Evolutionary conservation across 2,797 vertebrate species (phyloP).

Genomic region (Steatocranus sp.): DNA sequence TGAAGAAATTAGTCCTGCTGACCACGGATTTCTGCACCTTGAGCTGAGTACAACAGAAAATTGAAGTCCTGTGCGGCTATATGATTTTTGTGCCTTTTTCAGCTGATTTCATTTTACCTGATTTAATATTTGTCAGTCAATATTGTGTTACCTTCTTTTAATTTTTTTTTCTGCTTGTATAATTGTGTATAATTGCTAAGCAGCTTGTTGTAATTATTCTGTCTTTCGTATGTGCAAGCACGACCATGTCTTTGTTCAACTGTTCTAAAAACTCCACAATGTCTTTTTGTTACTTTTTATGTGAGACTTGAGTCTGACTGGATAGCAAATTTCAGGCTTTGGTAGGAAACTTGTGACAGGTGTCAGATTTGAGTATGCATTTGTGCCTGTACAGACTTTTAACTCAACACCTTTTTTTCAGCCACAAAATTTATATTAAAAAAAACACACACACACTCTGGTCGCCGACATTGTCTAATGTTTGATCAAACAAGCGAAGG

Average conservation of each 20-base stretch:
- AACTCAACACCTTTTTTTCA: not conserved
- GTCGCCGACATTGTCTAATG: not conserved
- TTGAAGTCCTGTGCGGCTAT: not conserved
- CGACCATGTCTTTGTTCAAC: constrained; percentile 7
- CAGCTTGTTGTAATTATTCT: not conserved
- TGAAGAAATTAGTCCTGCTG: not conserved
- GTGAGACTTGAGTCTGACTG: not conserved
- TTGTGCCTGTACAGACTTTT: not conserved
- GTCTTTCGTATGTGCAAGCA: not conserved
- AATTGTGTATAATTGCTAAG: not conserved
- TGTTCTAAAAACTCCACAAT: not conserved
- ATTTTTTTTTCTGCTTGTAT: not conserved
- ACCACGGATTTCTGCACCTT: not conserved
- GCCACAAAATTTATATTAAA: not conserved
- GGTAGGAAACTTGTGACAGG: not conserved
- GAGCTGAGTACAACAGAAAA: not conserved
- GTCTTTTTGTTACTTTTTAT: not conserved
- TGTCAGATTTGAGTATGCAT: not conserved
- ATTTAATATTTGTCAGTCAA: not conserved
- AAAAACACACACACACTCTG: not conserved
- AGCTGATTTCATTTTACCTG: not conserved
- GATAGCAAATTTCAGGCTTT: not conserved
- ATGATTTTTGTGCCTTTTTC: not conserved
- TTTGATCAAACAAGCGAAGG: not conserved
- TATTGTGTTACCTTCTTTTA: not conserved